Evolutionary conservation across 2,113 vertebrate species (phyloP).

Genomic region (Abramis brama): DNA sequence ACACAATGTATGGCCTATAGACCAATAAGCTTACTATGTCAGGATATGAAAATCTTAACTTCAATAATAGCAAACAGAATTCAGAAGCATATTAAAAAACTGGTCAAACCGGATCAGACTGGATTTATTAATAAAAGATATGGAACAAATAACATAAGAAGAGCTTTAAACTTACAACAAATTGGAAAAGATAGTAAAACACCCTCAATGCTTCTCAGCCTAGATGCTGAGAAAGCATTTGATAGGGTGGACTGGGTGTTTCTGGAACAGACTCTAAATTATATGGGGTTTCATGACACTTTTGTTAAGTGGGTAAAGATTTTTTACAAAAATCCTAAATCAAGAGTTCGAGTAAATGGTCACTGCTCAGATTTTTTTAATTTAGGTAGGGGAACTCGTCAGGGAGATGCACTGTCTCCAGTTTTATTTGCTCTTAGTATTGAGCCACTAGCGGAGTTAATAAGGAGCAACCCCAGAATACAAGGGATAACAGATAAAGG

Average conservation of each 20-base stretch:
- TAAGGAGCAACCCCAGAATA: background rate
- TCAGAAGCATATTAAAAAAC: background rate
- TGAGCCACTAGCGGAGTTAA: background rate
- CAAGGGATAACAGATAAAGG: background rate
- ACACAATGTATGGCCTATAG: too few relatives aligned
- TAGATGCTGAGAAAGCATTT: too few relatives aligned
- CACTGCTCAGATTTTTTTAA: background rate
- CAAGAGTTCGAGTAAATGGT: background rate
- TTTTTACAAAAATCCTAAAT: background rate
- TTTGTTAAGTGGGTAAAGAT: conserved; percentile 8
- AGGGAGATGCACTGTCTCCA: conserved; percentile 4
- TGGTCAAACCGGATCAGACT: background rate
- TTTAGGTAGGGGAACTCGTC: background rate
- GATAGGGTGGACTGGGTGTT: too few relatives aligned
- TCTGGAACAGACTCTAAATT: too few relatives aligned
- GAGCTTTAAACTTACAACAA: too few relatives aligned
- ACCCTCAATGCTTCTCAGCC: too few relatives aligned
- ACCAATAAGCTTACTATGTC: too few relatives aligned
- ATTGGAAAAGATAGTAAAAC: too few relatives aligned
- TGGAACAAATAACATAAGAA: too few relatives aligned
- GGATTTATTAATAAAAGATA: background rate
- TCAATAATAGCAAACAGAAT: background rate
- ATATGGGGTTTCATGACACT: background rate
- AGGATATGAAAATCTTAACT: background rate
- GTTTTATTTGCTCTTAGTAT: background rate